Evolutionary conservation across 2,888 invertebrate species (phyloP).

Genomic region (Coremacera marginata): DNA sequence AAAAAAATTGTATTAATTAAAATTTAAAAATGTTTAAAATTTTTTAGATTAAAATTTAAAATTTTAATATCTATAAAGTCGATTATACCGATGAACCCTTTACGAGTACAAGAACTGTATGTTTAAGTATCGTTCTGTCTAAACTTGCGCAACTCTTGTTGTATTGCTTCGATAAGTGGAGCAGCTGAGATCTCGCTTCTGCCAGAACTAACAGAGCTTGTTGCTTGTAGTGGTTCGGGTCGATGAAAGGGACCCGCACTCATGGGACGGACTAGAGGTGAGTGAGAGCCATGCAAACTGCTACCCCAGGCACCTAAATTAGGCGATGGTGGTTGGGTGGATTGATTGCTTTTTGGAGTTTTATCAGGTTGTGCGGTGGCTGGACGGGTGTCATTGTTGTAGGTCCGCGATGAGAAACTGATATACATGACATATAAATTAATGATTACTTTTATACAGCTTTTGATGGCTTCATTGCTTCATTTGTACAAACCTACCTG

Average conservation of each 20-base stretch:
- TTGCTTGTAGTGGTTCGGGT: conserved; percentile 68
- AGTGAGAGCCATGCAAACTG: conserved; percentile 71
- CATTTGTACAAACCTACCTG: conserved; percentile 52
- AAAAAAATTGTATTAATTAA: too few relatives aligned
- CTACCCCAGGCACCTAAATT: conserved; percentile 72
- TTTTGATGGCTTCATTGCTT: neutral
- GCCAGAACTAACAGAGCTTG: conserved; percentile 11
- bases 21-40: too few relatives aligned
- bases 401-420: conserved; percentile 57
- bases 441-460: neutral
- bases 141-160: conserved; percentile 74
- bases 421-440: conserved; percentile 14
- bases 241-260: conserved; percentile 77
- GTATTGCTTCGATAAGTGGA: conserved; percentile 87
- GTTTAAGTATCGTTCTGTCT: conserved; percentile 57
- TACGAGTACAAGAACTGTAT: neutral
- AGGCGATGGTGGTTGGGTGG: conserved; percentile 68
- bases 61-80: too few relatives aligned
- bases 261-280: conserved; percentile 73
- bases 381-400: conserved; percentile 59
- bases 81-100: too few relatives aligned
- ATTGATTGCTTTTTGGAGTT: conserved; percentile 61
- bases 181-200: conserved; percentile 79
- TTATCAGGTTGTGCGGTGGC: conserved; percentile 67
- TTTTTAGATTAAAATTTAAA: too few relatives aligned